phyloP scores from a whole-genome alignment of 2,113 vertebrate species.

The Natator depressus region DNA sequence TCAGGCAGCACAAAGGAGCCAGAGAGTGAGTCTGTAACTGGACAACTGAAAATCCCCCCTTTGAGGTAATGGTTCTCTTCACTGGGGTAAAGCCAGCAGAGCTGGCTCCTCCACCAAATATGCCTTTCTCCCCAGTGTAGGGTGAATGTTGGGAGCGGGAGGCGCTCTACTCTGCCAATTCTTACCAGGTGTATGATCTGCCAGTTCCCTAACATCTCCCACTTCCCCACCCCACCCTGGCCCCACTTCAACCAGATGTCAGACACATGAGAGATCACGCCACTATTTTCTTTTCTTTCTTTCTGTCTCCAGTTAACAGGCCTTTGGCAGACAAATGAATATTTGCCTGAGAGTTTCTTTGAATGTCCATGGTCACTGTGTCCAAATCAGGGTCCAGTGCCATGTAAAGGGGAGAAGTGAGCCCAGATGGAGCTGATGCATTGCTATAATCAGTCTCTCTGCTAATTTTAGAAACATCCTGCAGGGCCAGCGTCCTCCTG shows the following conservation, averaged over 20 bases:
- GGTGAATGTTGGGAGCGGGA: background rate
- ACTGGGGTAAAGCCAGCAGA: background rate
- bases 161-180: background rate
- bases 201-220: background rate
- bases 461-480: constrained; percentile 58
- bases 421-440: constrained; percentile 4
- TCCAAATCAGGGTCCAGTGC: background rate
- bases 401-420: constrained; percentile 30
- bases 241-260: background rate
- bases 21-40: background rate
- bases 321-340: background rate
- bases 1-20: background rate
- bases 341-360: background rate
- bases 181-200: background rate
- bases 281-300: rapidly evolving
- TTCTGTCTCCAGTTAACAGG: rapidly evolving
- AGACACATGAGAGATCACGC: background rate
- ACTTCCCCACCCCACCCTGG: background rate
- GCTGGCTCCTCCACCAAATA: background rate
- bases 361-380: rapidly evolving
- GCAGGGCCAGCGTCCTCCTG: constrained; percentile 51
- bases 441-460: constrained; percentile 45
- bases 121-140: background rate
- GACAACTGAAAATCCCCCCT: background rate
- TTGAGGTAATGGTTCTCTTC: background rate